phyloP scores from a whole-genome alignment of 1,140 invertebrate species.

The Drosophila funebris region DNA sequence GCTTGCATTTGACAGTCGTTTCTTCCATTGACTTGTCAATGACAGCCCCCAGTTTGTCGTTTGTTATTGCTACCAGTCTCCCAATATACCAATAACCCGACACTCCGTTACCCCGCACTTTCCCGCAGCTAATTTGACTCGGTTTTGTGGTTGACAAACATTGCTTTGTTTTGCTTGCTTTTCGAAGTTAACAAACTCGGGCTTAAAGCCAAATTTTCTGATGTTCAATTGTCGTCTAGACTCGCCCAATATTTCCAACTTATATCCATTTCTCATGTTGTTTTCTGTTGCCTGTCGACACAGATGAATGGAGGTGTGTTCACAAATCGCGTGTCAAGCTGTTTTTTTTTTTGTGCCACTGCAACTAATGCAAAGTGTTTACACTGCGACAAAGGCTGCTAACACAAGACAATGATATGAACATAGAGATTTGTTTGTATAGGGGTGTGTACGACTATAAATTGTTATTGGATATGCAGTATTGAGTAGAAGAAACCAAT shows the following conservation, averaged over 20 bases:
- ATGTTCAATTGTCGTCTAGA: conserved; percentile 8
- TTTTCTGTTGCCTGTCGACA: background rate
- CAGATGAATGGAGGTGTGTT: background rate
- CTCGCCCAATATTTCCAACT: conserved; percentile 20
- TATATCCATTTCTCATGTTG: background rate
- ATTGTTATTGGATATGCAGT: background rate
- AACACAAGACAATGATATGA: background rate
- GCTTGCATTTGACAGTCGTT: conserved; percentile 66
- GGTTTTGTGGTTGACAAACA: conserved; percentile 55
- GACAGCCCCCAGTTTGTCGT: conserved; percentile 32
- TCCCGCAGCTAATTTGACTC: conserved; percentile 53
- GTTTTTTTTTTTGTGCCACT: background rate
- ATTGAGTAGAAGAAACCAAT: background rate
- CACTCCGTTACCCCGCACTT: background rate
- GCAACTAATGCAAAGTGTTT: too few relatives aligned
- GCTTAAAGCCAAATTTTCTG: background rate
- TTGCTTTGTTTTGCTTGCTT: conserved; percentile 61
- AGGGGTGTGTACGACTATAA: background rate
- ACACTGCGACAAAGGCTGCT: too few relatives aligned
- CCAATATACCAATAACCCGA: background rate
- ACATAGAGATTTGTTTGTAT: background rate
- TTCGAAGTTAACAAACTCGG: conserved; percentile 26
- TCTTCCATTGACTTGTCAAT: conserved; percentile 60
- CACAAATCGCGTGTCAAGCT: background rate
- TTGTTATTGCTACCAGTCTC: conserved; percentile 7